Evolutionary conservation across 2,113 vertebrate genomes (phyloP), one percentile per base, ranked within the genome.

Genomic region (Pseudorhombus dupliciocellatus): DNA sequence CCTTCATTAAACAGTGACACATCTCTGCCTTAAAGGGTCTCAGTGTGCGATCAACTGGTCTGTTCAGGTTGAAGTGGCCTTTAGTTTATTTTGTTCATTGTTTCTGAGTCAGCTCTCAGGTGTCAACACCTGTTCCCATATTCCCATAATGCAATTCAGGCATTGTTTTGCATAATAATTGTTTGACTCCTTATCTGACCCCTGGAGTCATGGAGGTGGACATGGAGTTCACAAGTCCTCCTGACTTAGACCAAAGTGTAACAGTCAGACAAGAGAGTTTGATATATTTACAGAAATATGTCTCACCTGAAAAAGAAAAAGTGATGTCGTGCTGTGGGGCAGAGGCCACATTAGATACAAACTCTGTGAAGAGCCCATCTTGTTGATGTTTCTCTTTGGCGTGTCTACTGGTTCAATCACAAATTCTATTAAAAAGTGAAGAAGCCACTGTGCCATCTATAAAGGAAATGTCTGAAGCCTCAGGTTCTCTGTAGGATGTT

Each of bases 81-180:
- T 42, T 20, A 8, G 60, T 72, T 73, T 24, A 70, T 70, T 73
- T 34, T 51, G 34, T 44, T 67, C 72, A 63, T 60, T 24, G 57
- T 12, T 50, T 63, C 48, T 24, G 4, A 53, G 20, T 14, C 7
- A 79, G 58, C 66, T 24, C 16, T 63, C 30, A 68, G 42, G 42
- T 5, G 4, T 55, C 66, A 62, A 62, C 60, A 58, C 46, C 65
- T 53, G 66, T 57, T 65, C 42, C 34, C 51, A 63, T 64, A 63
- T 28, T 70, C 53, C 30, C 1, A 42, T 20, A 37, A 44, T 16
- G 59, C 64, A 57, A 21, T 52, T 15, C 59, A 4, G 12, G 40
- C 20, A 24, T 31, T 14, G 53, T 48, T 72, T 63, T 5, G 34
- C 21, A 31, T 51, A 69, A 73, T 84, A 37, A 8, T 37, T 37